These are phyloP conservation scores for Ochlodes sylvanus DNA, from an alignment of 2,888 invertebrate species.

Conservation along the genomic window DNA sequence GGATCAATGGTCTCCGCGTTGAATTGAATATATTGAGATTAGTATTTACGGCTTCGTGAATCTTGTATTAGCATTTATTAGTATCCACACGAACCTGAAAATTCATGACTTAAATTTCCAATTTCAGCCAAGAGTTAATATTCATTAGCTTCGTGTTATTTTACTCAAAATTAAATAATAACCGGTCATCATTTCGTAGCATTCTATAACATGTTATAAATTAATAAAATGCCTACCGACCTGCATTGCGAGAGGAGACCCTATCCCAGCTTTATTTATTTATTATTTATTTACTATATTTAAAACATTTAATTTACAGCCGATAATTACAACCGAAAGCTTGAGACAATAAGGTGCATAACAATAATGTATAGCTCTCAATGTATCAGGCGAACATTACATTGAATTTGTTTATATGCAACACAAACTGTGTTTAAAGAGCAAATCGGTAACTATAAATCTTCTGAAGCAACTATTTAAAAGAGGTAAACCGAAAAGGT, in stretches of 20 bases:
- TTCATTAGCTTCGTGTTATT: not conserved
- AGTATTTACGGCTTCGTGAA: not conserved
- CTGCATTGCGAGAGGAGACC: too few species aligned
- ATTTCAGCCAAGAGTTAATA: not conserved
- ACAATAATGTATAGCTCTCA: too few species aligned
- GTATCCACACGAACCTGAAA: not conserved
- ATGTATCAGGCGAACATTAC: not conserved
- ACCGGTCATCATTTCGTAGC: too few species aligned
- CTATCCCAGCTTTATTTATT: too few species aligned
- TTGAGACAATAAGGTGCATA: too few species aligned
- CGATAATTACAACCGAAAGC: too few species aligned
- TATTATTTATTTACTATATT: too few species aligned
- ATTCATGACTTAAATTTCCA: not conserved
- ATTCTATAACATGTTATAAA: not conserved
- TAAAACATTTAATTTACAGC: too few species aligned
- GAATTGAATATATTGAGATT: slow-evolving; percentile 30
- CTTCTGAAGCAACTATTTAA: slow-evolving; percentile 28
- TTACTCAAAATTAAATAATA: too few species aligned
- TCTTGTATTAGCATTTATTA: slow-evolving; percentile 3
- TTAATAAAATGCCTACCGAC: too few species aligned
- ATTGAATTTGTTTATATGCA: not conserved
- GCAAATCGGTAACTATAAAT: slow-evolving; percentile 10
- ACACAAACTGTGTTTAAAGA: slow-evolving; percentile 8
- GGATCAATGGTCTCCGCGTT: slow-evolving; percentile 23
- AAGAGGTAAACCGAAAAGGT: slow-evolving; percentile 31